Percentiles rank a stretch among this genome's conserved stretches.
phyloP scores from a whole-genome alignment of 30 jellyfish, hydroid and myxozoan species.

The Hydractinia echinata region DNA sequence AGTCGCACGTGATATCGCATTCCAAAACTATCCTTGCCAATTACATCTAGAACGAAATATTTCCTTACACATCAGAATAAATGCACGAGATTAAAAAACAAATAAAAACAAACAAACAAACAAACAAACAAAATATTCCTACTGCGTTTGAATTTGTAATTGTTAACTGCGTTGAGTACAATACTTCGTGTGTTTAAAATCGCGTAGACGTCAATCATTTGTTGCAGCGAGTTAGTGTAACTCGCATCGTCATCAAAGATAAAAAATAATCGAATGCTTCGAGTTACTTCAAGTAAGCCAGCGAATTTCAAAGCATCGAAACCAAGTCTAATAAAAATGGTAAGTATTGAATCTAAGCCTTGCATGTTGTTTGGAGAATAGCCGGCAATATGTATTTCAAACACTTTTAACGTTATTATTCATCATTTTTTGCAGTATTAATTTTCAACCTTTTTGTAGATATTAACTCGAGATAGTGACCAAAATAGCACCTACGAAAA shows the following conservation, averaged over 20 bases:
- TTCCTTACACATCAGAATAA: neutral
- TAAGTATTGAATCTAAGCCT: neutral
- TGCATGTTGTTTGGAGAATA: no score
- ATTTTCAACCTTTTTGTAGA: no score
- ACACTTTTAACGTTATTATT: no score
- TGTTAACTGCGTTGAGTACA: constrained; percentile 60
- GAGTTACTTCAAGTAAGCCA: neutral
- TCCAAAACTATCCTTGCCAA: constrained; percentile 79
- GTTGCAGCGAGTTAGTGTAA: constrained; percentile 63
- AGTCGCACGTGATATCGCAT: constrained; percentile 67
- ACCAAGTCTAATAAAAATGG: constrained; percentile 25
- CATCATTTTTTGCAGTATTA: no score
- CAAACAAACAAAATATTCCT: neutral
- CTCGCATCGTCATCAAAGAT: constrained; percentile 68
- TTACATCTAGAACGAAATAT: constrained; percentile 48
- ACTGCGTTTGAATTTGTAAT: constrained; percentile 69
- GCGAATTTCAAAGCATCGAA: constrained; percentile 30
- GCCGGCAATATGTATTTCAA: no score
- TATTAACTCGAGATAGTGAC: no score
- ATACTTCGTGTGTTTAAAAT: constrained; percentile 44
- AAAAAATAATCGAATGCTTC: constrained; percentile 47
- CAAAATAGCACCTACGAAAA: no score
- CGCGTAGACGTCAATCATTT: constrained; percentile 54
- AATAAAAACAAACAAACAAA: neutral
- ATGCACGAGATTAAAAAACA: neutral